phyloP scores from a whole-genome alignment of 2,113 vertebrate species.

The Cercocebus atys region DNA sequence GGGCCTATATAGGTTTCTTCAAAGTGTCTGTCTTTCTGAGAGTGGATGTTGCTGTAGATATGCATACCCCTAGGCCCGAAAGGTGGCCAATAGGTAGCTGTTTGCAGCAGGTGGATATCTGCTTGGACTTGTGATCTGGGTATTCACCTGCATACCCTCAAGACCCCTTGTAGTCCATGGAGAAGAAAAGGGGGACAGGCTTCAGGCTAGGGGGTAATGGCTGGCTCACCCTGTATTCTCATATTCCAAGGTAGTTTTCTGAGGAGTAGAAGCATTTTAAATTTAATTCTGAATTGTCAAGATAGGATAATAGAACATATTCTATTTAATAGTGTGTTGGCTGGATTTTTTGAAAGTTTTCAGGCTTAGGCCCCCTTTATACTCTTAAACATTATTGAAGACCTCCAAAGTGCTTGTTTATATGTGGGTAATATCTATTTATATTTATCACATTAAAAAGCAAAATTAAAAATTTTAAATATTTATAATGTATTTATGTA shows the following conservation, averaged over 20 bases:
- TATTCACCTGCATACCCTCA: neutral
- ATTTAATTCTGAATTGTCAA: neutral
- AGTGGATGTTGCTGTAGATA: neutral
- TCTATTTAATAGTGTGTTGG: neutral
- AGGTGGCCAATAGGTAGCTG: neutral
- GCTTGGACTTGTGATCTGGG: fast-evolving
- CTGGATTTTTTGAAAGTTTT: neutral
- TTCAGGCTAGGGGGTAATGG: fast-evolving
- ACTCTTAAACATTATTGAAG: neutral
- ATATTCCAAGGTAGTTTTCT: neutral
- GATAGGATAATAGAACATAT: neutral
- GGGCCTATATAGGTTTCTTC: neutral
- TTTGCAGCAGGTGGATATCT: neutral
- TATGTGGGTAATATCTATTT: neutral
- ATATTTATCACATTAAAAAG: neutral
- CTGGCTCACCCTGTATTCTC: fast-evolving
- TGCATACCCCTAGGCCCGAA: too few relatives aligned
- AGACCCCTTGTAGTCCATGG: too few relatives aligned
- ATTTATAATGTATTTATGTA: neutral
- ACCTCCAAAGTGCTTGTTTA: neutral
- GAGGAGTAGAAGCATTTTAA: neutral
- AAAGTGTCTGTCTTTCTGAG: neutral
- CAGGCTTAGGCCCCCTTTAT: neutral
- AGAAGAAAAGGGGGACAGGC: neutral
- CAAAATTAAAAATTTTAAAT: neutral